These are phyloP conservation scores for Ptychodera flava DNA, from an alignment of 35 echinoderm and acorn worm genomes.

Conservation along the genomic window DNA sequence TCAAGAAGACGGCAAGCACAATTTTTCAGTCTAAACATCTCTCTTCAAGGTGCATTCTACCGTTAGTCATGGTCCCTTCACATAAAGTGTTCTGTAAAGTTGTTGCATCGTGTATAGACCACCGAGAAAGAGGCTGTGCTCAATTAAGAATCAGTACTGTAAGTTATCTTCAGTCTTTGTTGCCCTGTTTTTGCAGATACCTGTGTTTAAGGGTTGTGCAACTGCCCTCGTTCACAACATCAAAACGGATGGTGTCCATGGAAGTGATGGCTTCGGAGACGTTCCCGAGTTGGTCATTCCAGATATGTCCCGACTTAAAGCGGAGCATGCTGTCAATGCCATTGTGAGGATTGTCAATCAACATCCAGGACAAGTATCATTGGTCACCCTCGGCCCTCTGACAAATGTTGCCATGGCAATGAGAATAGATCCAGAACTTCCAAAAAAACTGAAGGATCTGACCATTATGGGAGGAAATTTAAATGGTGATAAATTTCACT, in stretches of 20 bases:
- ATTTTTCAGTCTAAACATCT: too few species aligned
- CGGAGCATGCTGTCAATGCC: background rate
- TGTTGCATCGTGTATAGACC: too few species aligned
- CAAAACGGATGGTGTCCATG: background rate
- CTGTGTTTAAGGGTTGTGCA: background rate
- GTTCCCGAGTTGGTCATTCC: background rate
- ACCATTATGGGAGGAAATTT: conserved; percentile 89
- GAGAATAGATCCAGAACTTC: background rate
- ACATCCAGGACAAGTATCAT: background rate
- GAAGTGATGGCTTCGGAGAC: background rate
- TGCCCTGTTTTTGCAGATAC: background rate
- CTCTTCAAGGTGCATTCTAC: too few species aligned
- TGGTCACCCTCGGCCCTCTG: background rate
- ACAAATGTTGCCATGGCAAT: background rate
- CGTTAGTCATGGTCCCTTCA: too few species aligned
- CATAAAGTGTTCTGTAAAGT: too few species aligned
- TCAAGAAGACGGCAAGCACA: too few species aligned
- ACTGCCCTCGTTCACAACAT: background rate
- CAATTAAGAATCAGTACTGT: too few species aligned
- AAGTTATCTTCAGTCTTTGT: too few species aligned
- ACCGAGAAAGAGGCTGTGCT: too few species aligned
- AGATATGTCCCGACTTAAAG: background rate
- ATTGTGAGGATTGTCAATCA: background rate
- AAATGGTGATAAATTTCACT: too few species aligned
- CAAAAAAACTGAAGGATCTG: background rate